Percentiles rank a stretch among this genome's conserved stretches.
These are phyloP conservation scores for Isaurus tuberculatus DNA, from an alignment of 92 coral and sea anemone genomes.

Conservation along the genomic window DNA sequence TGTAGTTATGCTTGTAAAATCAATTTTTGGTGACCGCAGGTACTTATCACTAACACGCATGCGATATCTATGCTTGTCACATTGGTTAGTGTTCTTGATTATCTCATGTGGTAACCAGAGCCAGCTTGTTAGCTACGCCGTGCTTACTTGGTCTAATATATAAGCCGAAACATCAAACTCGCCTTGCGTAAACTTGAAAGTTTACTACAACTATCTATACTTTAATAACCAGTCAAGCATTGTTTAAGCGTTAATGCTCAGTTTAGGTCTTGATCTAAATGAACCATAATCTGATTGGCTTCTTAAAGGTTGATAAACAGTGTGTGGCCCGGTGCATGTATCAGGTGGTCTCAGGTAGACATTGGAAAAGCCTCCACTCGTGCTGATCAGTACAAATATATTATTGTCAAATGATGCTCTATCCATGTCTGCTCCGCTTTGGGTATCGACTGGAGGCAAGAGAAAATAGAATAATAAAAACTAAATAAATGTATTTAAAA, in stretches of 20 bases:
- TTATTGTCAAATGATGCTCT: conserved; percentile 10
- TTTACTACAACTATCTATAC: background rate
- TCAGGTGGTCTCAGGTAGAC: conserved; percentile 21
- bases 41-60: too few species aligned
- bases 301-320: conserved; percentile 29
- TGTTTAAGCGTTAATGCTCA: background rate
- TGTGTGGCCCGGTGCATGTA: background rate
- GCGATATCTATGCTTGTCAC: too few species aligned
- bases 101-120: too few species aligned
- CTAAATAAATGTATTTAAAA: background rate
- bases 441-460: conserved; percentile 1
- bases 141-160: too few species aligned
- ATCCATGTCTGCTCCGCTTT: background rate
- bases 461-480: background rate
- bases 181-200: too few species aligned
- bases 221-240: background rate
- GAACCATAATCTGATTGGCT: conserved; percentile 32
- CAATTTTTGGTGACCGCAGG: too few species aligned
- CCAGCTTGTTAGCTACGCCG: too few species aligned
- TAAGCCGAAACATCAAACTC: too few species aligned
- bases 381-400: conserved; percentile 21
- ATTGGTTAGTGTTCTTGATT: too few species aligned
- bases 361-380: conserved; percentile 33
- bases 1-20: too few species aligned
- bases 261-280: background rate